Evolutionary conservation across 2,113 vertebrate genomes (phyloP), one percentile per base, ranked within the genome.

Genomic region (Sander lucioperca): DNA sequence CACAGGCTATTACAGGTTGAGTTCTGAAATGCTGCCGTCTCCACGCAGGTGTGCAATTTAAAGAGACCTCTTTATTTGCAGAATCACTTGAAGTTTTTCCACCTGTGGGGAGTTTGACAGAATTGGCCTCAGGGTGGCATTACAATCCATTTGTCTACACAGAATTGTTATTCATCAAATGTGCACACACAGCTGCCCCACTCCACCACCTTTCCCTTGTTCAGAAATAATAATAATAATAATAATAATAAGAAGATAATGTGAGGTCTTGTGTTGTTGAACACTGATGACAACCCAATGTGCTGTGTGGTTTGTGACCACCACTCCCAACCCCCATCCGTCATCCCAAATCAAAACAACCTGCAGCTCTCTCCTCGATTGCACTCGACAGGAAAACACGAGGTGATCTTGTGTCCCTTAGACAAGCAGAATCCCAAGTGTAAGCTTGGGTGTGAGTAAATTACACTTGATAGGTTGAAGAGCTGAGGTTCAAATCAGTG

Each of bases 61-160:
- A 89, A 92, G 81, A 88, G 88, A 78, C 77, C 79, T 91, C 72
- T 91, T 91, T 86, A 75, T 94, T 91, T 88, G 80, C 43, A 80
- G 77, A 85, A 85, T 83, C 78, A 78, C 75, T 71, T 83, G 77
- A 91, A 74, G 77, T 91, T 80, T 84, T 91, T 82, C 68, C 78
- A 87, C 70, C 88, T 82, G 65, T 87, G 68, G 56, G n/a, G 51
- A 68, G 45, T 23, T 62, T 84, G 74, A 84, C 50, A 79, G 82
- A 75, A 36, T 30, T 13, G 48, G 54, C 91, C 86, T 45, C 27
- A 70, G 88, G 89, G 66, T 30, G 61, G 56, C 50, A 71, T 87
- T 90, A 77, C 61, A 69, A 83, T 84, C 81, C 73, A 67, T 80
- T 82, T 73, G 71, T 84, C 84, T 69, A 25, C 74, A 58, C 48